Percentiles rank a stretch among this genome's conserved stretches.
Evolutionary conservation across 1,140 invertebrate genomes (phyloP).

Genomic region (Brachionus paranguensis): DNA sequence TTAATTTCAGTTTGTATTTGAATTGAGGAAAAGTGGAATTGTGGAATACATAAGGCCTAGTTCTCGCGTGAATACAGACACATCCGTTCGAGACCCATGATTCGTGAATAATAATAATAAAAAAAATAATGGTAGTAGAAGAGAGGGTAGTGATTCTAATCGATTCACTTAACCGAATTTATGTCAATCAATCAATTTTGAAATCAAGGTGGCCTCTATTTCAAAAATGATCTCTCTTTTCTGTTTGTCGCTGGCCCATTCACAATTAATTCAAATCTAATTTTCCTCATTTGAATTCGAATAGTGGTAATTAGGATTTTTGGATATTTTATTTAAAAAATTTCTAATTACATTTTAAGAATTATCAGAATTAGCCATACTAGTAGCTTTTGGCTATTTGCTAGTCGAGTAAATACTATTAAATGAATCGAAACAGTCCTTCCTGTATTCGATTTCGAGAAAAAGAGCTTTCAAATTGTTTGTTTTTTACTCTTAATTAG

Average conservation of each 20-base stretch:
- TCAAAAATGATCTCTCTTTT: neutral
- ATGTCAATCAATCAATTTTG: slow-evolving; percentile 21
- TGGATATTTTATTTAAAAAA: neutral
- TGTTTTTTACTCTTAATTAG: neutral
- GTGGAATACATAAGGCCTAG: neutral
- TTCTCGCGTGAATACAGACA: neutral
- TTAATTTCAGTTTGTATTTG: neutral
- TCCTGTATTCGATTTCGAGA: neutral
- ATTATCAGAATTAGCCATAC: neutral
- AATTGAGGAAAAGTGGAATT: neutral
- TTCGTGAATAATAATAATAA: neutral
- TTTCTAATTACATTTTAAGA: neutral
- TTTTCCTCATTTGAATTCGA: slow-evolving; percentile 17
- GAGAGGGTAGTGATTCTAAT: neutral
- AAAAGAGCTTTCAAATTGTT: slow-evolving; percentile 16
- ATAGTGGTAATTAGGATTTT: neutral
- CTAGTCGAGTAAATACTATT: neutral
- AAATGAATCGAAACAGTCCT: slow-evolving; percentile 11
- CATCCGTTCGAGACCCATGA: slow-evolving; percentile 7
- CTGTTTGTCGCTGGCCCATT: neutral
- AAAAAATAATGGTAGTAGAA: too few relatives aligned
- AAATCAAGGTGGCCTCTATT: neutral
- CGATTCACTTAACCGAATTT: slow-evolving; percentile 23
- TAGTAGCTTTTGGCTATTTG: slow-evolving; percentile 16
- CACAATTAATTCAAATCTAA: neutral